Evolutionary conservation across 2,113 vertebrate species (phyloP), one percentile per base, ranked within the genome.

Genomic region (Triplophysa dalaica): DNA sequence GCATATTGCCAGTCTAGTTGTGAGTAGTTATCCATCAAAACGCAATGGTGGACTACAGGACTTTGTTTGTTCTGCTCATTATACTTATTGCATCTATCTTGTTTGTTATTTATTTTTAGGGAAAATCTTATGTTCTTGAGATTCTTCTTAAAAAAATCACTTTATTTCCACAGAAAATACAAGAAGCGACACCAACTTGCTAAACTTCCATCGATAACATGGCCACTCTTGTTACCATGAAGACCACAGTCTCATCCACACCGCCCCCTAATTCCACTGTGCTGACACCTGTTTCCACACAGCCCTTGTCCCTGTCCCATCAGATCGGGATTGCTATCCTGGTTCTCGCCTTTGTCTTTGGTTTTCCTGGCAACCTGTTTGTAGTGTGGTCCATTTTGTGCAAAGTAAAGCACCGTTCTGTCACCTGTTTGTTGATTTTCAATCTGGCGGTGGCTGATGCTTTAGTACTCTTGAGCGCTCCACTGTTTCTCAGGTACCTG

Each of bases 311-410:
- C 1, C 0, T 48, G 26, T 90, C 90, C 0, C 75, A 80, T 5
- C 65, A 81, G 77, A 70, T 85, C 0, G 94, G 95, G 50, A 89
- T 92, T 0, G 76, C 70, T 70, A 93, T 96, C 72, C 88, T 97
- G 29, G 80, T 87, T 33, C 75, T 95, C 84, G 94, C 95, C 0
- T 91, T 96, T 1, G 0, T 92, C 1, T 73, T 96, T 54, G 95
- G 95, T 10, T 91, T 97, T 45, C 95, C 95, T 0, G 95, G 87
- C 14, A 97, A 96, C 79, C 83, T 94, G 74, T 95, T 96, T 11
- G 94, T 96, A 6, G 91, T 94, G 4, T 97, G 95, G 95, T 93
- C 95, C 0, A 86, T 96, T 52, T 70, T 90, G 1, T 95, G 93
- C 79, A 92, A 91, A 22, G 90, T 95, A 76, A 86, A 82, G 29